Evolutionary conservation across 2,797 vertebrate genomes (phyloP), one percentile per base, ranked within the genome.

Genomic region (Harpagifer antarcticus): DNA sequence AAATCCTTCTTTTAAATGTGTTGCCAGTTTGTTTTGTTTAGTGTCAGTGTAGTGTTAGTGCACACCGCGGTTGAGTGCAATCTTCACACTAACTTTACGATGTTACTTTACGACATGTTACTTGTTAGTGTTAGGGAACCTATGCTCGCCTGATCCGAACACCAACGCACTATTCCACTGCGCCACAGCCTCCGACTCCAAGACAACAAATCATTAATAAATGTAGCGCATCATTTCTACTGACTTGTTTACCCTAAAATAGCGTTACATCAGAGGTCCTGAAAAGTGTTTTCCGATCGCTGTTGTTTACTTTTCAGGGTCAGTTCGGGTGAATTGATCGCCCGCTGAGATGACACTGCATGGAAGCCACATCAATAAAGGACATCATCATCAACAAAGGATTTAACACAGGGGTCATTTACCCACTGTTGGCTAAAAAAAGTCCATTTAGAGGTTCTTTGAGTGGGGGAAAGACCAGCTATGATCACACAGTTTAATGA

Each of bases 321-420:
- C 85, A 86, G 49, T 73, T 88, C 70, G 89, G 87, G 86, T 90
- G 78, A 88, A 89, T 73, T 72, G 85, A 84, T 88, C 70, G 49
- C 58, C 47, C 6, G 11, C 70, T 53, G 79, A 60, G 79, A 68
- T 85, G 79, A 79, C 78, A 75, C 47, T 49, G 50, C 68, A 74
- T 78, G 68, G 87, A 71, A 74, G 48, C 68, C 71, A 64, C 76
- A 83, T 85, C 82, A 84, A 86, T 82, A 79, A 72, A 47, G 68
- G 60, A 81, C 85, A 72, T 63, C 66, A 78, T 58, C 68, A 72
- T 62, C 82, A 84, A 87, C 86, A 89, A 83, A 86, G 59, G 71
- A 82, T 81, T 83, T 49, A 86, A 73, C 83, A 76, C 63, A 4
- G 61, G 60, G 84, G 78, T 88, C 79, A 50, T 78, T 87, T 87